Percentiles rank a stretch among this genome's conserved stretches.
Evolutionary conservation across 1,140 invertebrate genomes (phyloP).

Genomic region (Drosophila sturtevanti): DNA sequence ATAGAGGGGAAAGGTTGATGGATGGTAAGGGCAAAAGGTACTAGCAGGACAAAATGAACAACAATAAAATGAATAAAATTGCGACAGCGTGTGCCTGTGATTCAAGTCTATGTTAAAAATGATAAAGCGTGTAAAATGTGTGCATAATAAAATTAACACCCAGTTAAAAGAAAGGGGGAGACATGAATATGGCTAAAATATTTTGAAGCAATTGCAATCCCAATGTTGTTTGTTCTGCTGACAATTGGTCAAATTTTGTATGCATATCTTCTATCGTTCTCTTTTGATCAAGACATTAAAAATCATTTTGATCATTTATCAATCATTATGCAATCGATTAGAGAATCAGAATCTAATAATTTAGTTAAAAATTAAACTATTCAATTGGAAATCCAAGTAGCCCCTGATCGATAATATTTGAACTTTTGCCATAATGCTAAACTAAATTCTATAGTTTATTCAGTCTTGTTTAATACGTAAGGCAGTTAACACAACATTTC

Average conservation of each 20-base stretch:
- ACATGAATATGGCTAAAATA: not conserved
- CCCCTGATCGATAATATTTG: not conserved
- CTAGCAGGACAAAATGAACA: slow-evolving; percentile 33
- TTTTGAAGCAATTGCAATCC: not conserved
- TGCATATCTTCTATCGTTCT: too few relatives aligned
- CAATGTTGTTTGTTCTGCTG: too few relatives aligned
- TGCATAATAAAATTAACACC: slow-evolving; percentile 68
- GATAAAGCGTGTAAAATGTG: slow-evolving; percentile 63
- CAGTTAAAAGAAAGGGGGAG: not conserved
- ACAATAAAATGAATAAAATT: slow-evolving; percentile 9
- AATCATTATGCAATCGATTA: too few relatives aligned
- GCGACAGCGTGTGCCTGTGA: slow-evolving; percentile 25
- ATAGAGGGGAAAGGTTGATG: slow-evolving; percentile 3
- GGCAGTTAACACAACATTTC: not conserved
- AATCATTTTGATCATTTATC: too few relatives aligned
- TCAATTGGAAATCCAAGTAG: not conserved
- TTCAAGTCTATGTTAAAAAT: slow-evolving; percentile 59
- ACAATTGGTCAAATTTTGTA: too few relatives aligned
- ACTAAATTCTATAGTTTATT: not conserved
- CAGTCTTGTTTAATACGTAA: not conserved
- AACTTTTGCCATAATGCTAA: not conserved
- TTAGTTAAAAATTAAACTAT: too few relatives aligned
- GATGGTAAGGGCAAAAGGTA: not conserved
- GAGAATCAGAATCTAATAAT: too few relatives aligned
- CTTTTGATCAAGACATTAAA: too few relatives aligned